Evolutionary conservation across 2,113 vertebrate genomes (phyloP), one percentile per base, ranked within the genome.

Genomic region (Apteryx owenii): DNA sequence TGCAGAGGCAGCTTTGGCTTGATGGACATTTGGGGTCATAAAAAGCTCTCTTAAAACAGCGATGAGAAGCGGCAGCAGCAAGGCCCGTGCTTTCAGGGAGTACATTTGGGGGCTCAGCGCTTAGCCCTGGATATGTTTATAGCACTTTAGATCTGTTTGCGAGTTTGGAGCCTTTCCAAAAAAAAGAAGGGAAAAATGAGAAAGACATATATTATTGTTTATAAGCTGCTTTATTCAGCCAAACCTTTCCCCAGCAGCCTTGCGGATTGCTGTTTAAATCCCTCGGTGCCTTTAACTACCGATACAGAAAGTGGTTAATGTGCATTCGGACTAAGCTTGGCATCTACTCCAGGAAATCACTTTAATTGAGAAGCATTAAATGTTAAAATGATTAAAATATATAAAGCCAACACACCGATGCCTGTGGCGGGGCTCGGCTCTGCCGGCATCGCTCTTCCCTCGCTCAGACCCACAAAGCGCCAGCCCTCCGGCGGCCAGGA

Each of bases 221-320:
- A 98, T 99, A 99, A 99, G 99, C 99, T 98, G 98, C 98, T 99
- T 99, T 99, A 98, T 98, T 98, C 97, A 94, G 89, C 98, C 98
- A 98, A 98, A 98, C 98, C 98, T 98, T 97, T 97, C 98, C 97
- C 97, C 96, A 96, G 96, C 98, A 98, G 98, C 97, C 97, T 88
- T 95, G 97, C 75, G 92, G 98, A 98, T 98, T 98, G 98, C 98
- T 97, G 98, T 97, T 98, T 98, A 99, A 99, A 99, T 99, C 98
- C 99, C 98, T 97, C 77, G 84, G 98, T 98, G 98, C 98, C 99
- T 98, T 98, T 99, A 99, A 98, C 98, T 98, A 98, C 98, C 61
- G 91, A 97, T 98, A 96, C 97, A 95, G 97, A 98, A 98, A 99
- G 98, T 98, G 98, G 98, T 98, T 98, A 98, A 98, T 98, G 98